A percentile compares a stretch with the other conserved stretches of the same genome.
Evolutionary conservation across 2,113 vertebrate species (phyloP).

Genomic region (Sigmodon hispidus): DNA sequence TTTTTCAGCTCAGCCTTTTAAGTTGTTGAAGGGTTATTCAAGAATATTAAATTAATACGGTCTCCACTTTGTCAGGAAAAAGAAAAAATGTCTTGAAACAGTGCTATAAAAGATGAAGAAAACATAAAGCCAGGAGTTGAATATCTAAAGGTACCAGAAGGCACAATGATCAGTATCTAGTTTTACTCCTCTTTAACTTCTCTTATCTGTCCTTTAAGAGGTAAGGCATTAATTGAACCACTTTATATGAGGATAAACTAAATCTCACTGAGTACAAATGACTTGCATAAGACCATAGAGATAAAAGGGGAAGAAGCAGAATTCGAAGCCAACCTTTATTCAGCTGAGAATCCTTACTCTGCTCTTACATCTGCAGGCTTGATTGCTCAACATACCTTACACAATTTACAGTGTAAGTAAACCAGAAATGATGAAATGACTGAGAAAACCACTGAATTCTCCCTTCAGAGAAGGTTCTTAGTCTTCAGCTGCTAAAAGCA

Average conservation of each 20-base stretch:
- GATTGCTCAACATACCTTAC: not conserved
- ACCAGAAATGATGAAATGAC: slow-evolving; percentile 13
- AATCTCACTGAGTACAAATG: not conserved
- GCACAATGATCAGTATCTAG: not conserved
- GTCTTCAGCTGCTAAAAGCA: not conserved
- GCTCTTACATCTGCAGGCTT: not conserved
- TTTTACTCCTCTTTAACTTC: slow-evolving; percentile 1
- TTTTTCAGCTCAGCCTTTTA: slow-evolving; percentile 52
- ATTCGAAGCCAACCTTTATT: not conserved
- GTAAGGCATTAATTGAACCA: slow-evolving; percentile 16
- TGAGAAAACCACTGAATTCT: not conserved
- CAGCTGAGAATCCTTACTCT: not conserved
- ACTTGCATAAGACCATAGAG: not conserved
- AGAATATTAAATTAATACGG: not conserved
- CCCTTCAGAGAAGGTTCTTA: not conserved
- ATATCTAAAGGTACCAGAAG: not conserved
- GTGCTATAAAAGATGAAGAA: slow-evolving; percentile 4
- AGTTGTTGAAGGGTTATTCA: slow-evolving; percentile 37
- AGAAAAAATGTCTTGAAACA: slow-evolving; percentile 44
- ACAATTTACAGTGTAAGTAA: not conserved
- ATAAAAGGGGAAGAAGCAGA: slow-evolving; percentile 31
- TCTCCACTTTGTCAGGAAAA: not conserved
- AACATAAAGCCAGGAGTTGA: not conserved
- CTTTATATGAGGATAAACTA: slow-evolving; percentile 42
- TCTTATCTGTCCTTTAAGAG: not conserved